Conservation (phyloP, 2,888 invertebrate genomes). For the Agonopterix arenella region DNA sequence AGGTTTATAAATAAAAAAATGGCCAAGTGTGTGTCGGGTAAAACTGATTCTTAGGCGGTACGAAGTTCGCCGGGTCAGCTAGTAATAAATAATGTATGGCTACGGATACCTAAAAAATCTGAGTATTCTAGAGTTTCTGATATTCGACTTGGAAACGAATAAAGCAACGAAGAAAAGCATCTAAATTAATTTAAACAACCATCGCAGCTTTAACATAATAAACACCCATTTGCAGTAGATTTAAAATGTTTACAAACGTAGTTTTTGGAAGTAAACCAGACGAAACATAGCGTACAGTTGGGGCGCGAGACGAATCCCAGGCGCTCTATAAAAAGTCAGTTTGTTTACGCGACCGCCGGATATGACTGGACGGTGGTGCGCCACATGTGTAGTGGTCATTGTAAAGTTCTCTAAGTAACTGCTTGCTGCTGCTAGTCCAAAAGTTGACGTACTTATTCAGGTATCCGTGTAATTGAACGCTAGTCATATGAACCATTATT, state of each 20-base stretch:
- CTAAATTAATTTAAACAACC: too few relatives aligned
- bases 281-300: constrained; percentile 29
- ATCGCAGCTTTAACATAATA: neutral
- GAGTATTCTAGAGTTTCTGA: too few relatives aligned
- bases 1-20: too few relatives aligned
- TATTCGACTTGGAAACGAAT: neutral
- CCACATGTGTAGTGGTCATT: constrained; percentile 57
- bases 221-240: constrained; percentile 10
- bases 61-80: too few relatives aligned
- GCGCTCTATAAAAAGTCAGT: constrained; percentile 66
- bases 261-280: constrained; percentile 32
- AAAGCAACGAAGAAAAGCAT: neutral
- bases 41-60: too few relatives aligned
- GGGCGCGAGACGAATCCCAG: constrained; percentile 50
- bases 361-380: constrained; percentile 31
- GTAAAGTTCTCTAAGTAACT: constrained; percentile 26
- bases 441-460: too few relatives aligned
- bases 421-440: neutral
- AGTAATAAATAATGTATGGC: too few relatives aligned
- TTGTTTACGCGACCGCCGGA: constrained; percentile 55
- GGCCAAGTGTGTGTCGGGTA: too few relatives aligned
- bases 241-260: constrained; percentile 29
- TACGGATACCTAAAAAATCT: too few relatives aligned
- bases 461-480: too few relatives aligned
- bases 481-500: too few relatives aligned